These are phyloP conservation scores for Scomber colias DNA, from an alignment of 2,113 vertebrate genomes.

Conservation along the genomic window DNA sequence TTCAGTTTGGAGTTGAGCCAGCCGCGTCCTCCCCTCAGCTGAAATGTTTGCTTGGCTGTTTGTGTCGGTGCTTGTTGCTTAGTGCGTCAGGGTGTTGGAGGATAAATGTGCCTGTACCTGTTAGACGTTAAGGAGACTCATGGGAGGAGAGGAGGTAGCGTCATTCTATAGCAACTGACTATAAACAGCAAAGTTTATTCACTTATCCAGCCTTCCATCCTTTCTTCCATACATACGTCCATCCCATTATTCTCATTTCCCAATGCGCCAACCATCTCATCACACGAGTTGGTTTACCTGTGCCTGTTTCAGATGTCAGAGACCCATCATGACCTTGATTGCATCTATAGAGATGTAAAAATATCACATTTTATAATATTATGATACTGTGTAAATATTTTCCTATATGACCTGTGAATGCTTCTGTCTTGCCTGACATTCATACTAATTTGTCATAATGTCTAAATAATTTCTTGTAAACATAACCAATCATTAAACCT, in stretches of 20 bases:
- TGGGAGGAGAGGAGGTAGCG: not conserved
- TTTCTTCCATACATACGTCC: not conserved
- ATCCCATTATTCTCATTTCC: constrained; percentile 2
- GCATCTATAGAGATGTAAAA: too few species aligned
- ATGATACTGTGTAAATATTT: not conserved
- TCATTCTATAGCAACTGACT: not conserved
- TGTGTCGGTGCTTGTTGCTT: constrained; percentile 57
- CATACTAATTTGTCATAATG: too few species aligned
- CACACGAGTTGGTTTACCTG: not conserved
- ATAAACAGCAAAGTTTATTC: not conserved
- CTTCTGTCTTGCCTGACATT: not conserved
- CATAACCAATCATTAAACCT: not conserved
- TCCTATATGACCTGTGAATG: not conserved
- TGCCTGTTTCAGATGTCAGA: too few species aligned
- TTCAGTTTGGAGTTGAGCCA: constrained; percentile 58
- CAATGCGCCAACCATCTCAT: not conserved
- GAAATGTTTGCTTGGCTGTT: constrained; percentile 40
- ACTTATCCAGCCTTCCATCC: constrained; percentile 9
- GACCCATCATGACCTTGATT: not conserved
- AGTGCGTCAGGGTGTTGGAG: constrained; percentile 40
- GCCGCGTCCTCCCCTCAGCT: constrained; percentile 28
- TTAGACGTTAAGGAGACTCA: constrained; percentile 14
- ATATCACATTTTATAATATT: not conserved
- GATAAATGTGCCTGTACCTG: constrained; percentile 34
- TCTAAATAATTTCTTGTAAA: too few species aligned